phyloP scores from a whole-genome alignment of 2,797 vertebrate species.

The Synaphobranchus kaupii region DNA sequence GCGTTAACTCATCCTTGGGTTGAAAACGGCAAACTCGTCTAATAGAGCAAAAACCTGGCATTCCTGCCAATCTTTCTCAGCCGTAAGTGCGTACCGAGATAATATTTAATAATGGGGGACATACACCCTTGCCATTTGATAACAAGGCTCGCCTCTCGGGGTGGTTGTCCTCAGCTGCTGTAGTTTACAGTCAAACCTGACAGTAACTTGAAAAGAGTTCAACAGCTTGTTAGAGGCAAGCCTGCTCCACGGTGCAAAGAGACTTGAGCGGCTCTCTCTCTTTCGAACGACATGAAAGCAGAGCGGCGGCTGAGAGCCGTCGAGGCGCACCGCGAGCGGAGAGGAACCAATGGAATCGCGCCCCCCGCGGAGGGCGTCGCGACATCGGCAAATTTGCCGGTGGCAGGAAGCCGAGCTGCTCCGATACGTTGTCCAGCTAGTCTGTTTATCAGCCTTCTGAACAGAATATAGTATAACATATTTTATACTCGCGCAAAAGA shows the following conservation, averaged over 20 bases:
- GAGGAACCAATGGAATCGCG: background rate
- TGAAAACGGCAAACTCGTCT: background rate
- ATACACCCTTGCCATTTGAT: slow-evolving; percentile 20
- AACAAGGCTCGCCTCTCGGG: background rate
- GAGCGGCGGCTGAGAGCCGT: background rate
- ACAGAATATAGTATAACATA: background rate
- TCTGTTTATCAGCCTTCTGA: background rate
- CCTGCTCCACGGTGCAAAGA: slow-evolving; percentile 4
- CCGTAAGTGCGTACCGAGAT: background rate
- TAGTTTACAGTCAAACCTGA: slow-evolving; percentile 30
- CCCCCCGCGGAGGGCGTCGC: background rate
- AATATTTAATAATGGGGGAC: slow-evolving; percentile 6
- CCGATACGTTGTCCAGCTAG: background rate
- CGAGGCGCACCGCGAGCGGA: background rate
- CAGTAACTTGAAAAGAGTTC: slow-evolving; percentile 26
- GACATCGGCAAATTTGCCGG: background rate
- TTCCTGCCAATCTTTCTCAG: background rate
- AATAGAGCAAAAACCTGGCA: background rate
- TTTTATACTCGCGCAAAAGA: background rate
- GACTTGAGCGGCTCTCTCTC: slow-evolving; percentile 14
- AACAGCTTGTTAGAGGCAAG: slow-evolving; percentile 35
- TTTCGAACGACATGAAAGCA: background rate
- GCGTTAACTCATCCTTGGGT: no score
- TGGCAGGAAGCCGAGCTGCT: background rate
- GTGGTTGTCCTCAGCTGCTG: slow-evolving; percentile 19